Evolutionary conservation across 1,140 invertebrate species (phyloP).

Genomic region (Orussus abietinus): DNA sequence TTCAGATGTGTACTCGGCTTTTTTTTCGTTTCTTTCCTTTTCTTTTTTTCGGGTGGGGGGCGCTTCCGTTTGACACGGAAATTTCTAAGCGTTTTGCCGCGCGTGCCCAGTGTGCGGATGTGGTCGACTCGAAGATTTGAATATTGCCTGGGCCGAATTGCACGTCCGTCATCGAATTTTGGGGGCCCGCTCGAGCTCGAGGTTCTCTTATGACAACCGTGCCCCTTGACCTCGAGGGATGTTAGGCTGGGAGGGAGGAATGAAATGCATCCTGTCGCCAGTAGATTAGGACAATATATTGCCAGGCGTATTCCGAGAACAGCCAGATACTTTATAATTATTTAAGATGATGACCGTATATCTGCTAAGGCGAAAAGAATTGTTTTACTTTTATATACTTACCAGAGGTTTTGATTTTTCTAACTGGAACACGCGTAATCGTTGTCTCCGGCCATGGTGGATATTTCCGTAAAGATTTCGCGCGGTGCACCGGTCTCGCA

Average conservation of each 20-base stretch:
- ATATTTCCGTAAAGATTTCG: background rate
- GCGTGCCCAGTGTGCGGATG: too few relatives aligned
- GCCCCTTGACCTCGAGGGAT: too few relatives aligned
- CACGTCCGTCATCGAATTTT: too few relatives aligned
- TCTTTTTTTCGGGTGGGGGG: too few relatives aligned
- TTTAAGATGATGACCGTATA: constrained; percentile 25
- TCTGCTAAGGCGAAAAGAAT: constrained; percentile 19
- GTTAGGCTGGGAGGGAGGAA: constrained; percentile 5
- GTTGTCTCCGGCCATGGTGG: background rate
- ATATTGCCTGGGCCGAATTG: too few relatives aligned
- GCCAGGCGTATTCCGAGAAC: constrained; percentile 23
- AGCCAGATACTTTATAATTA: constrained; percentile 23
- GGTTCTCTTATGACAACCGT: too few relatives aligned
- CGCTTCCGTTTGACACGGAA: too few relatives aligned
- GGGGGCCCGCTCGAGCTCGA: too few relatives aligned
- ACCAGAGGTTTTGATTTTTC: constrained; percentile 20
- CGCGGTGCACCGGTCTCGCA: background rate
- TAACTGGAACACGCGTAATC: background rate
- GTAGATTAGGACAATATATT: constrained; percentile 29
- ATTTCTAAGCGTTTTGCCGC: too few relatives aligned
- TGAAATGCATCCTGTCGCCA: constrained; percentile 22
- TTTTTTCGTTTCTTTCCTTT: too few relatives aligned
- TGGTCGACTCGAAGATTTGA: too few relatives aligned
- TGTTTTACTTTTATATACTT: constrained; percentile 31
- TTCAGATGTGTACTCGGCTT: too few relatives aligned